Conservation (phyloP, 2,797 vertebrate species). For the Aplochiton taeniatus region DNA sequence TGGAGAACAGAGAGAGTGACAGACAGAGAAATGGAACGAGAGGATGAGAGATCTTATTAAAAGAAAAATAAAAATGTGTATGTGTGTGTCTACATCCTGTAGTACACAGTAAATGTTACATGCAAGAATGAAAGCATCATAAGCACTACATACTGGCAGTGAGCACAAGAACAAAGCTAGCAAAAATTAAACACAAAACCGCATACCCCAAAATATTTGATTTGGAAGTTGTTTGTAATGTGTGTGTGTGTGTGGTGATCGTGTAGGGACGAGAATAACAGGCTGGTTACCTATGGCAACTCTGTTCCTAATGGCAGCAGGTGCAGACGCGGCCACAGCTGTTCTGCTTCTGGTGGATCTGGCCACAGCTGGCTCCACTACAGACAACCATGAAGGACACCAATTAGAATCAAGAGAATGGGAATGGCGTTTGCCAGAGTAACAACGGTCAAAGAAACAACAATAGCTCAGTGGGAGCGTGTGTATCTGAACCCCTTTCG, state of each 20-base stretch:
- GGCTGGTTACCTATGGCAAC: conserved; percentile 50
- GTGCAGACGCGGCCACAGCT: conserved; percentile 14
- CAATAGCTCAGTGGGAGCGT: too few species aligned
- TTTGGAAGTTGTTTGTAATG: neutral
- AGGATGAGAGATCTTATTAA: neutral
- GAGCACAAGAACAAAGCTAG: neutral
- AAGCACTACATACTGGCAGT: neutral
- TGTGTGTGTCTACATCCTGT: neutral
- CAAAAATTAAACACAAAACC: too few species aligned
- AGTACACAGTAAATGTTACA: neutral
- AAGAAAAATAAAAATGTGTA: too few species aligned
- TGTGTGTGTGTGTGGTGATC: neutral
- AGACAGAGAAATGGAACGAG: conserved; percentile 21
- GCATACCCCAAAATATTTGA: neutral
- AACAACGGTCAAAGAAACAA: too few species aligned
- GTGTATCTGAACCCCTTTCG: too few species aligned
- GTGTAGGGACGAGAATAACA: too few species aligned
- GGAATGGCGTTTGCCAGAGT: too few species aligned
- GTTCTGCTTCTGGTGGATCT: conserved; percentile 41
- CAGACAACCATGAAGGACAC: neutral
- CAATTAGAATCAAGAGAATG: conserved; percentile 4
- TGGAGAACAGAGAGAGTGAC: conserved; percentile 31
- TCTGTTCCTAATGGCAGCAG: conserved; percentile 32
- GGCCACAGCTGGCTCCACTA: conserved; percentile 39
- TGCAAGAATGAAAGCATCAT: neutral